Evolutionary conservation across 2,797 vertebrate species (phyloP), one percentile per base, ranked within the genome.

Genomic region (Lerista edwardsae): DNA sequence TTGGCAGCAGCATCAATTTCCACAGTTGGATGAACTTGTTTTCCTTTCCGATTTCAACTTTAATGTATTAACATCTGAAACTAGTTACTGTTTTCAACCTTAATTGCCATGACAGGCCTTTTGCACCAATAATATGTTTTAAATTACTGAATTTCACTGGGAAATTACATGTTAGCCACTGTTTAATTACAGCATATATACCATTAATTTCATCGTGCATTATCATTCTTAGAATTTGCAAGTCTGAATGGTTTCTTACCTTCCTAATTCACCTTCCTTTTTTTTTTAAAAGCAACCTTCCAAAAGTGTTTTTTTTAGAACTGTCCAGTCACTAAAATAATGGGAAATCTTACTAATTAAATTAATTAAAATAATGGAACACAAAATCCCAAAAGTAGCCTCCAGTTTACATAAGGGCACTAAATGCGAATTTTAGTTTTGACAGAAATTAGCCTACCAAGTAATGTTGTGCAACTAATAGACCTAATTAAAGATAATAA

Each of bases 371-470:
- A 44, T 44, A 44, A 44, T 44, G 41, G 41, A 80, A 65, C 81
- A 68, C 41, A 83, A 27, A 71, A 75, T 80, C 82, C 69, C 77
- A 69, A 84, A 51, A 90, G 69, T 86, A 81, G 11, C 65, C 34
- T 73, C 59, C 51, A 44, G 64, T 62, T 31, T 83, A 88, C 76
- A 82, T 88, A 27, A 0, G 64, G 84, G 36, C 69, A 86, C 34
- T 82, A 74, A n/a, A 55, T 82, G 75, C 3, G 57, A 79, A 86
- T 82, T 27, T n/a, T 44, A 36, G 79, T 78, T 82, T 90, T 85
- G 39, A 67, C 47, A 84, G 75, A 61, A 90, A 87, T 67, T 84
- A 87, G 62, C 41, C 80, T 36, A 84, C 76, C 72, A 83, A 90
- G 47, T 5, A 87, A 84, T 88, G 77, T 3, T 84, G 36, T 83